A percentile compares a stretch with the other conserved stretches of the same genome.
These are phyloP conservation scores for Drosophila saltans DNA, from an alignment of 1,140 invertebrate species.

Conservation along the genomic window DNA sequence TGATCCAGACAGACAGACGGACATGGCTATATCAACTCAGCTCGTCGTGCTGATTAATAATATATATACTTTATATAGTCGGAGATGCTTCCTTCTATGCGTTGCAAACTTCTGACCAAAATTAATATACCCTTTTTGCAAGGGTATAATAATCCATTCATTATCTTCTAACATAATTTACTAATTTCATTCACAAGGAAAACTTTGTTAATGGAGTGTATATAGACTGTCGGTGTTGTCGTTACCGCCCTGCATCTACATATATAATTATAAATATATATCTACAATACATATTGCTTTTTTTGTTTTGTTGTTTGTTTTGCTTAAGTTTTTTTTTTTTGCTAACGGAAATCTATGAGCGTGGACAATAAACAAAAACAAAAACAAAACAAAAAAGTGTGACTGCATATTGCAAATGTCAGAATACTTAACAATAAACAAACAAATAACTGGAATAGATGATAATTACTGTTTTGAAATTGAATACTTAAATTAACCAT, in stretches of 20 bases:
- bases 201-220: background rate
- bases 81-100: too few relatives aligned
- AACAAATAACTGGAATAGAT: too few relatives aligned
- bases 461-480: background rate
- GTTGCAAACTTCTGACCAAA: too few relatives aligned
- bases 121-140: too few relatives aligned
- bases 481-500: background rate
- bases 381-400: background rate
- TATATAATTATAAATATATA: background rate
- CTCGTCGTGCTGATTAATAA: too few relatives aligned
- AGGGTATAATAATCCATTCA: too few relatives aligned
- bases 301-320: conserved; percentile 1
- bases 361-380: conserved; percentile 7
- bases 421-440: conserved; percentile 2
- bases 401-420: conserved; percentile 9
- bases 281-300: background rate
- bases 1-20: too few relatives aligned
- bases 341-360: conserved; percentile 29
- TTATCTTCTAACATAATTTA: too few relatives aligned
- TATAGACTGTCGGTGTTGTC: background rate
- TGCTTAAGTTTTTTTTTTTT: conserved; percentile 28
- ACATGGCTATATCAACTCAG: too few relatives aligned
- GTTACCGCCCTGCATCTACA: background rate
- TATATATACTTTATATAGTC: too few relatives aligned
- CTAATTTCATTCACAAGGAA: too few relatives aligned